A percentile compares a stretch with the other conserved stretches of the same genome.
Evolutionary conservation across 2,113 vertebrate species (phyloP).

Genomic region (Microcebus ravelobensis): DNA sequence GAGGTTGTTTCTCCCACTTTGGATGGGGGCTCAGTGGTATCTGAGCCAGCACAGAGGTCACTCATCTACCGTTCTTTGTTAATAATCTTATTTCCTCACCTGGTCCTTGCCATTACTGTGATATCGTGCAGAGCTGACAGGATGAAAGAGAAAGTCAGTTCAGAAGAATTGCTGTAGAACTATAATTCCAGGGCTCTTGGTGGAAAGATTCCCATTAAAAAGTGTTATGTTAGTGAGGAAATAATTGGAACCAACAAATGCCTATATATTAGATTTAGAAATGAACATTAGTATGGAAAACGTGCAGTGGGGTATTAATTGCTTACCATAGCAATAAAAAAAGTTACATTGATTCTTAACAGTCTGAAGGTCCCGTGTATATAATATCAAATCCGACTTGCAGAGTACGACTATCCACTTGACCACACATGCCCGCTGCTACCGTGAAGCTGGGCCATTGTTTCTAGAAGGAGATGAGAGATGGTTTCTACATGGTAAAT

Average conservation of each 20-base stretch:
- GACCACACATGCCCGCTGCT: slow-evolving; percentile 45
- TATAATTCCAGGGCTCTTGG: slow-evolving; percentile 12
- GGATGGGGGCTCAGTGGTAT: not conserved
- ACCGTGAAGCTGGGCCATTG: not conserved
- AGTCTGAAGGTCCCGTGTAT: slow-evolving; percentile 33
- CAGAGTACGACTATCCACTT: slow-evolving; percentile 12
- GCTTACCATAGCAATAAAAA: slow-evolving; percentile 42
- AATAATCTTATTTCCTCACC: not conserved
- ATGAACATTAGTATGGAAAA: slow-evolving; percentile 35
- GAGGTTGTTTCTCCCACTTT: not conserved
- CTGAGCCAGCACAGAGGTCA: not conserved
- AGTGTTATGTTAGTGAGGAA: slow-evolving; percentile 52
- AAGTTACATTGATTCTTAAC: slow-evolving; percentile 57
- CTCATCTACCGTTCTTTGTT: not conserved
- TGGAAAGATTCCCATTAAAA: slow-evolving; percentile 20
- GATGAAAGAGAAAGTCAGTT: slow-evolving; percentile 23
- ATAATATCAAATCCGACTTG: slow-evolving; percentile 36
- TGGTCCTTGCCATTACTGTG: slow-evolving; percentile 5
- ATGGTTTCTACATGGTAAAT: not conserved
- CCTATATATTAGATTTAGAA: slow-evolving; percentile 38
- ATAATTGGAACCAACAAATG: slow-evolving; percentile 44
- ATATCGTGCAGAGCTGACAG: not conserved
- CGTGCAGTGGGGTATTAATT: slow-evolving; percentile 37
- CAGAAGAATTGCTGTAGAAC: slow-evolving; percentile 17
- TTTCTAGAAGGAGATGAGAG: slow-evolving; percentile 59